Evolutionary conservation across 2,888 invertebrate genomes (phyloP).

Genomic region (Hirudinaria manillensis): DNA sequence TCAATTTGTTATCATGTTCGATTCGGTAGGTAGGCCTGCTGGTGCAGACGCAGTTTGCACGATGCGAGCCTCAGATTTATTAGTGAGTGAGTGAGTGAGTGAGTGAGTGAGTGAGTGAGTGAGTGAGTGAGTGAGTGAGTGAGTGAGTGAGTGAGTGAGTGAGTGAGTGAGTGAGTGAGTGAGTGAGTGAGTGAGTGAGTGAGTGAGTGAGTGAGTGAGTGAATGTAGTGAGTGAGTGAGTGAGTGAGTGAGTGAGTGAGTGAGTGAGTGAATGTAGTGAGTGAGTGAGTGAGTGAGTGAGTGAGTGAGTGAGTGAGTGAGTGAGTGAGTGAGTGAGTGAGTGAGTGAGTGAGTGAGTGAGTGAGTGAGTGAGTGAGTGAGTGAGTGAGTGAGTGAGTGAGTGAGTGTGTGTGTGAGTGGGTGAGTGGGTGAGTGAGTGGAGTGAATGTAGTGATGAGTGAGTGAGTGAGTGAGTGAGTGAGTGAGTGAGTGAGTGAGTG

Average conservation of each 20-base stretch:
- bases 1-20: no score
- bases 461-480: constrained; percentile 25
- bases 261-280: constrained; percentile 22
- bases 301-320: constrained; percentile 26
- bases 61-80: no score
- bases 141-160: constrained; percentile 1
- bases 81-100: constrained; percentile 6
- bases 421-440: constrained; percentile 3
- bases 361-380: neutral
- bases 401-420: neutral
- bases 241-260: constrained; percentile 8
- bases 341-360: neutral
- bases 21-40: no score
- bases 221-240: constrained; percentile 11
- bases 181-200: constrained; percentile 13
- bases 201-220: constrained; percentile 3
- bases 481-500: constrained; percentile 16
- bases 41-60: no score
- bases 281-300: constrained; percentile 21
- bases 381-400: neutral
- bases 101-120: constrained; percentile 26
- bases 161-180: neutral
- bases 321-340: neutral
- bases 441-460: neutral
- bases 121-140: constrained; percentile 23